Evolutionary conservation across 2,113 vertebrate species (phyloP).

Genomic region (Perccottus glenii): DNA sequence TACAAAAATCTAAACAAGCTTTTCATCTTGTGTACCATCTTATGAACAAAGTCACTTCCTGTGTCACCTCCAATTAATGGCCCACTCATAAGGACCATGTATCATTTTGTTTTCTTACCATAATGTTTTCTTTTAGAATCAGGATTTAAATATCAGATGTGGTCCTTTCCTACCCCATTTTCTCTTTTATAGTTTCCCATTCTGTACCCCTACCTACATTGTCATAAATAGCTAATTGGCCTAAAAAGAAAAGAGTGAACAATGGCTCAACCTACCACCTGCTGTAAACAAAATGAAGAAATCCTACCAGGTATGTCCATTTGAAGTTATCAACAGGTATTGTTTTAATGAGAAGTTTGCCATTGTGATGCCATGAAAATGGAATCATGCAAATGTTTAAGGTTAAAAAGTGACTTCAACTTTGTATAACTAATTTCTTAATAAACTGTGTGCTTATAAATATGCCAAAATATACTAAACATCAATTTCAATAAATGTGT

Average conservation of each 20-base stretch:
- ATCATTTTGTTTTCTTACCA: no score
- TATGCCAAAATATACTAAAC: no score
- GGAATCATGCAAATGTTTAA: conserved; percentile 10
- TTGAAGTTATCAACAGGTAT: conserved; percentile 38
- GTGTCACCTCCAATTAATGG: no score
- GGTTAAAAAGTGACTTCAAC: conserved; percentile 6
- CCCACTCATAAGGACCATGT: no score
- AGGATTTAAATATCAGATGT: background rate
- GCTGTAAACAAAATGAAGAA: conserved; percentile 14
- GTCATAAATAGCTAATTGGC: conserved; percentile 8
- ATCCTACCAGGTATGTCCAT: conserved; percentile 7
- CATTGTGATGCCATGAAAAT: background rate
- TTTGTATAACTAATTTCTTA: background rate
- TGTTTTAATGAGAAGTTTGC: conserved; percentile 31
- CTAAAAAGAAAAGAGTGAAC: conserved; percentile 6
- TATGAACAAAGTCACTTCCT: no score
- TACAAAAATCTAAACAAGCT: no score
- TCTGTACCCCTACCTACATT: no score
- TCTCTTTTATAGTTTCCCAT: background rate
- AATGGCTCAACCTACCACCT: conserved; percentile 14
- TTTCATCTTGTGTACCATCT: no score
- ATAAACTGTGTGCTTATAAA: background rate
- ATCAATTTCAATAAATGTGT: no score
- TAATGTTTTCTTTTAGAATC: background rate
- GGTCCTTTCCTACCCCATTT: background rate